Base-by-base conservation (phyloP, 2,888 invertebrate genomes). In the Pantelozetes paolii region DNA sequence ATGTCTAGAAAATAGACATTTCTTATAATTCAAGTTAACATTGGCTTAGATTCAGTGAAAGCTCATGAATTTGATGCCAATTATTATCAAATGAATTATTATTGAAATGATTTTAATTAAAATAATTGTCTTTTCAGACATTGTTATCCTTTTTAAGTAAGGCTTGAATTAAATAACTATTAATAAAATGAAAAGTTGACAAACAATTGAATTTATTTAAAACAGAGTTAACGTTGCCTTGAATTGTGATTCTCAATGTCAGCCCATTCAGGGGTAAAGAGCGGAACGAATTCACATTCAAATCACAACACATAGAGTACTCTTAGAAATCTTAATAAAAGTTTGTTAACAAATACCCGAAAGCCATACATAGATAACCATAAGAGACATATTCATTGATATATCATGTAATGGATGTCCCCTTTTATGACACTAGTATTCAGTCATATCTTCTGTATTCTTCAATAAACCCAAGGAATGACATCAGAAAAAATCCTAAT, bases 341-440 rank as follows among this genome's bases (percentile, higher is more conserved):
- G 62, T 36, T 62, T 62, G 62, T 62, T 62, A 62, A 62, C 36
- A 62, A 48, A 36, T 18, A 62, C n/a, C 62, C 62, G n/a, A 28
- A 62, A 62, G 62, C 18, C n/a, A 62, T 62, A 32, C 32, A 62
- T 18, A 62, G 9, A 62, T 59, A 36, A 32, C 18, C 20, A 62
- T 36, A 36, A 36, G 36, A 6, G 28, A 36, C 32, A n/a, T n/a
- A n/a, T n/a, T n/a, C n/a, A n/a, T n/a, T 23, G 26, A 28, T 6
- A 30, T 30, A 62, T 62, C 32, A 62, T 20, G 36, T 62, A 62
- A 48, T 48, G n/a, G 20, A n/a, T 48, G 48, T 48, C 48, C 20
- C 20, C 20, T n/a, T n/a, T n/a, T n/a, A n/a, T n/a, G n/a, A n/a
- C n/a, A n/a, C n/a, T n/a, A n/a, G n/a, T n/a, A n/a, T n/a, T n/a